Conservation (phyloP, 2,113 vertebrate genomes). For the Hyperoodon ampullatus region DNA sequence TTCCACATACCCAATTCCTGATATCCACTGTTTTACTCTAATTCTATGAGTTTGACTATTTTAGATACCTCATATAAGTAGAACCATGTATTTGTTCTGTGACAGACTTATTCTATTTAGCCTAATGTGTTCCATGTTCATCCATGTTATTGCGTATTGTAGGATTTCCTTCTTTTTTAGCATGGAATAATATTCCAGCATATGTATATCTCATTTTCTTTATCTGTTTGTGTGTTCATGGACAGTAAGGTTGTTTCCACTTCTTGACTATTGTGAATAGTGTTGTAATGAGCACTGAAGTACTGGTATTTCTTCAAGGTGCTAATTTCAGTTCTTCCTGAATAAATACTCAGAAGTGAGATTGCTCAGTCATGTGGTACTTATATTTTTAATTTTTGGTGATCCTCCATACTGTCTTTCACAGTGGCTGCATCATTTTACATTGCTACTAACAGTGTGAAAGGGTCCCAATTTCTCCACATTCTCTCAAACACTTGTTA, state of each 20-base stretch:
- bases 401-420: not conserved
- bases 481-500: not conserved
- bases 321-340: not conserved
- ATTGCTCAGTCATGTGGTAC: not conserved
- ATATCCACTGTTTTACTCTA: not conserved
- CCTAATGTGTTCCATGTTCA: not conserved
- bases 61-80: not conserved
- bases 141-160: not conserved
- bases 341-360: not conserved
- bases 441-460: not conserved
- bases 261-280: not conserved
- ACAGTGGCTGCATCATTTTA: not conserved
- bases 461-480: not conserved
- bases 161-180: not conserved
- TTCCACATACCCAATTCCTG: not conserved
- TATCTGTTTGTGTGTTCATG: not conserved
- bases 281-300: not conserved
- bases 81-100: not conserved
- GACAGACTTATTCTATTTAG: not conserved
- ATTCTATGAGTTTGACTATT: not conserved
- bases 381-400: not conserved
- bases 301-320: not conserved
- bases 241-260: not conserved
- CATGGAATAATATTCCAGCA: not conserved
- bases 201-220: not conserved